Evolutionary conservation across 1,140 invertebrate species (phyloP).

Genomic region (Saccostrea glomerata): DNA sequence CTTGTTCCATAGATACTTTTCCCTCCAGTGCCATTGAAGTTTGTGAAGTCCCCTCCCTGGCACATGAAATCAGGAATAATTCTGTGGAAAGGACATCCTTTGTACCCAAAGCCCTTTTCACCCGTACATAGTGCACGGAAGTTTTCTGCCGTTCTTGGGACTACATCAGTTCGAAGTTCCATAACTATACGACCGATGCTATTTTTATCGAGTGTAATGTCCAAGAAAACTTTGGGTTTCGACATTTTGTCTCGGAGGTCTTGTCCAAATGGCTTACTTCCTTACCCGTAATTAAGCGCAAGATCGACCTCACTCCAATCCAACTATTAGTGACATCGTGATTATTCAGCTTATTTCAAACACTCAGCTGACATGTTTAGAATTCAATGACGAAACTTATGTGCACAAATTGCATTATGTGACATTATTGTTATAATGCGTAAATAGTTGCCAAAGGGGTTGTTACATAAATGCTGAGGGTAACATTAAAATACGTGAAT

Average conservation of each 20-base stretch:
- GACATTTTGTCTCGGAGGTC: constrained; percentile 19
- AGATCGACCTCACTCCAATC: too few species aligned
- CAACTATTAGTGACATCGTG: too few species aligned
- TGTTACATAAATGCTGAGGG: too few species aligned
- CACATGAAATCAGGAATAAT: constrained; percentile 85
- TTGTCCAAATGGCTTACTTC: too few species aligned
- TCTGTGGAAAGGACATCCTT: constrained; percentile 79
- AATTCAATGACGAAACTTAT: too few species aligned
- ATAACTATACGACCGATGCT: constrained; percentile 69
- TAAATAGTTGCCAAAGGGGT: too few species aligned
- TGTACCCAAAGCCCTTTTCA: constrained; percentile 80
- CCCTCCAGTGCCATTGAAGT: constrained; percentile 98
- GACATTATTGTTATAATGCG: too few species aligned
- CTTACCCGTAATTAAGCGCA: too few species aligned
- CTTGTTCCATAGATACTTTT: constrained; percentile 98
- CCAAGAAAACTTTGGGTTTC: constrained; percentile 79
- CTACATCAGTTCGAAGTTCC: constrained; percentile 85
- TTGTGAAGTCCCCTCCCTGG: constrained; percentile 98
- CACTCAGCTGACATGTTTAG: too few species aligned
- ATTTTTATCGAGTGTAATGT: constrained; percentile 71
- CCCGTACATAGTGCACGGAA: constrained; percentile 96
- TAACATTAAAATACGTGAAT: too few species aligned
- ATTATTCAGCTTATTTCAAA: too few species aligned
- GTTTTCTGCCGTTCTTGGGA: constrained; percentile 92
- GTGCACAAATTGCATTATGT: too few species aligned